Percentiles rank a stretch among this genome's conserved stretches.
These are phyloP conservation scores for Oikopleura albicans DNA, from an alignment of 23 tunicate genomes.

Conservation along the genomic window DNA sequence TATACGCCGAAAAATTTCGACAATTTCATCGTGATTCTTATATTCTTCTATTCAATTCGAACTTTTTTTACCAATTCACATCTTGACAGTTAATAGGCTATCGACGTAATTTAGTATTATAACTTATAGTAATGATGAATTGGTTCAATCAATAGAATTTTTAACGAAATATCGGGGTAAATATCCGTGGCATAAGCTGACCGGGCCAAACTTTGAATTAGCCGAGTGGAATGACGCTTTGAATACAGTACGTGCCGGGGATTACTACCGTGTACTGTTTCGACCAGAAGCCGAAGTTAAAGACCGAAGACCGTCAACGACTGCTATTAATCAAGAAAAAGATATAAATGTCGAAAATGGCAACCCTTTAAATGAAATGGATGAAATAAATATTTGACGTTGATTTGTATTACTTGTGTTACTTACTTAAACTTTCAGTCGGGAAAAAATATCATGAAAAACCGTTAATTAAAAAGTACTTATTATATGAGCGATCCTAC, in stretches of 20 bases:
- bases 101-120: too few relatives aligned
- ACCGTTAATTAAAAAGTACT: too few relatives aligned
- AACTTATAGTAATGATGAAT: neutral
- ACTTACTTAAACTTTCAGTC: too few relatives aligned
- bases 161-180: neutral
- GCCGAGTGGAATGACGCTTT: neutral
- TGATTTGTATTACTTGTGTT: too few relatives aligned
- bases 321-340: neutral
- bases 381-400: too few relatives aligned
- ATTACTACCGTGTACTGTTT: neutral
- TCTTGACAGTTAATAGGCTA: too few relatives aligned
- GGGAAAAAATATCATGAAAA: too few relatives aligned
- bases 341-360: too few relatives aligned
- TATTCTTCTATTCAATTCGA: neutral
- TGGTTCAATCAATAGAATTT: neutral
- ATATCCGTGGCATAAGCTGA: slow-evolving; percentile 14
- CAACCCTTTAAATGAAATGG: too few relatives aligned
- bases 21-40: neutral
- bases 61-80: too few relatives aligned
- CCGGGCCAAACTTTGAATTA: slow-evolving; percentile 1
- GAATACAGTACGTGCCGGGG: neutral
- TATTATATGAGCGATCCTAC: too few relatives aligned
- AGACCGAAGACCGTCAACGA: neutral
- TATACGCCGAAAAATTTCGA: too few relatives aligned
- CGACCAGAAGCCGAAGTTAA: neutral